These are phyloP conservation scores for Drosophila ohnishii DNA, from an alignment of 1,140 invertebrate species.

Conservation along the genomic window DNA sequence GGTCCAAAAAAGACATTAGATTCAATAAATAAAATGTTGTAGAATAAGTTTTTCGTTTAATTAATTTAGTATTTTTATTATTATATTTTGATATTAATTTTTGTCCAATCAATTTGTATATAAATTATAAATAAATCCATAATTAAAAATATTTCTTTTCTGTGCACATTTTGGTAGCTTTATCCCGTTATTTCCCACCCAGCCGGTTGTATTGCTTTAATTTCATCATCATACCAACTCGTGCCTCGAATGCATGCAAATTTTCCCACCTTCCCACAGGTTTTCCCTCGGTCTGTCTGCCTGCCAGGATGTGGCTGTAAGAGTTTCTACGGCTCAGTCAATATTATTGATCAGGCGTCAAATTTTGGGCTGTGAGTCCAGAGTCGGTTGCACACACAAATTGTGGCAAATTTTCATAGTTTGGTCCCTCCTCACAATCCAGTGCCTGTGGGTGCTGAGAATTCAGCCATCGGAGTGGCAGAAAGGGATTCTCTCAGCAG, in stretches of 20 bases:
- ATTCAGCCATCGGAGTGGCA: neutral
- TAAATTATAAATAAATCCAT: neutral
- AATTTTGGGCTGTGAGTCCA: constrained; percentile 46
- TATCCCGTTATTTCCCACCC: neutral
- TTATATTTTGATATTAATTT: no score
- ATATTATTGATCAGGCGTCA: constrained; percentile 79
- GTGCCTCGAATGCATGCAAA: constrained; percentile 65
- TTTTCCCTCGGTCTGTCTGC: neutral
- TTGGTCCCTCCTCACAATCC: constrained; percentile 14
- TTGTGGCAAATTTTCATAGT: constrained; percentile 69
- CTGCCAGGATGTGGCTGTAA: constrained; percentile 13
- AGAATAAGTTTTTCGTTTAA: neutral
- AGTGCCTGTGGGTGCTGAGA: constrained; percentile 8
- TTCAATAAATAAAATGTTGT: neutral
- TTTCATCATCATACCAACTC: constrained; percentile 65
- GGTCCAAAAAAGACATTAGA: neutral
- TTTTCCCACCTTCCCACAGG: constrained; percentile 28
- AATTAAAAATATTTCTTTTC: neutral
- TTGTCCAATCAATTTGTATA: no score
- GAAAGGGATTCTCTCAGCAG: neutral
- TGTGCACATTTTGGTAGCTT: constrained; percentile 2
- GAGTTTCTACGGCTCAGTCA: constrained; percentile 50
- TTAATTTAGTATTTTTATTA: neutral
- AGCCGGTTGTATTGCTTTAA: constrained; percentile 68
- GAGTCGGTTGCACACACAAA: constrained; percentile 46